phyloP scores from a whole-genome alignment of 1,140 invertebrate genomes.

The Maconellicoccus hirsutus region DNA sequence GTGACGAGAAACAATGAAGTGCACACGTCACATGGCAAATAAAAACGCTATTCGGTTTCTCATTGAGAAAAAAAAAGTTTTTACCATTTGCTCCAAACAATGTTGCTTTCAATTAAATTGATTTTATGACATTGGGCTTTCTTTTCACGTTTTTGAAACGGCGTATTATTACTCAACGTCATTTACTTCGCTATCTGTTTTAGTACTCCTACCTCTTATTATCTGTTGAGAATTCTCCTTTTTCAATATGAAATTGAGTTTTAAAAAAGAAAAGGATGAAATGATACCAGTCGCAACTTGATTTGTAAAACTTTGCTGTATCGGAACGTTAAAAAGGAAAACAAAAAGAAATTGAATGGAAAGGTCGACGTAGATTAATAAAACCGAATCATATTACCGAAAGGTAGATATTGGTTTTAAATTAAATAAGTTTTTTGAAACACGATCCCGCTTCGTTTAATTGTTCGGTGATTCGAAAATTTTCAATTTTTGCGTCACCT shows the following conservation, averaged over 20 bases:
- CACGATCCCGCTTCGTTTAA: not conserved
- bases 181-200: slow-evolving; percentile 5
- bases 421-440: slow-evolving; percentile 10
- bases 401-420: not conserved
- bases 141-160: not conserved
- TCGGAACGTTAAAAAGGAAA: not conserved
- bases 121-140: slow-evolving; percentile 2
- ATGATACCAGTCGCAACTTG: too few species aligned
- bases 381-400: slow-evolving; percentile 4
- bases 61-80: not conserved
- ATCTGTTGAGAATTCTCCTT: not conserved
- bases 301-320: not conserved
- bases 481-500: too few species aligned
- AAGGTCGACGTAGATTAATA: not conserved
- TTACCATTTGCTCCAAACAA: not conserved
- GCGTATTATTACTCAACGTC: slow-evolving; percentile 3
- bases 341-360: not conserved
- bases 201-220: not conserved
- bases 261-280: not conserved
- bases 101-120: not conserved
- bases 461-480: too few species aligned
- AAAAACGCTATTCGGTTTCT: not conserved
- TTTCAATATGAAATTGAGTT: not conserved
- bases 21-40: not conserved
- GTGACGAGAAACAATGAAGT: not conserved